Percentiles rank a stretch among this genome's conserved stretches.
These are phyloP conservation scores for Phylloscopus trochiloides DNA, from an alignment of 2,113 vertebrate species.

Conservation along the genomic window DNA sequence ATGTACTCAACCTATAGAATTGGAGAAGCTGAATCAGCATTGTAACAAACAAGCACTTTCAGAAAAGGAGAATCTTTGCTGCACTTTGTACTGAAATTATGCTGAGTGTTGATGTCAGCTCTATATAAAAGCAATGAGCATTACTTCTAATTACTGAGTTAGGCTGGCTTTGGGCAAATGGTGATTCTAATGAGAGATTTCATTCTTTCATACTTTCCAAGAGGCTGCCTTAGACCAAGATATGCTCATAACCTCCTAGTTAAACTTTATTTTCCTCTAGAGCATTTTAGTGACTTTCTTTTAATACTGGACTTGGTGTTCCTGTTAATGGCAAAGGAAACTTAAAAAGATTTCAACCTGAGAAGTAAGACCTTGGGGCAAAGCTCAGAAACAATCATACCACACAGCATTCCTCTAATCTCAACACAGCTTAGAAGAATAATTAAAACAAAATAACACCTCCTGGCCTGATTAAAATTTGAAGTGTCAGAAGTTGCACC, in stretches of 20 bases:
- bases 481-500: slow-evolving; percentile 8
- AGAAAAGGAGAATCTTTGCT: background rate
- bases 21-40: slow-evolving; percentile 11
- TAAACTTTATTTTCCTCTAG: background rate
- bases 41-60: background rate
- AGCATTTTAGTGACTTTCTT: background rate
- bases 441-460: background rate
- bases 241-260: background rate
- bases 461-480: background rate
- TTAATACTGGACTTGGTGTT: background rate
- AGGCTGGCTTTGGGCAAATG: background rate
- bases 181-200: background rate
- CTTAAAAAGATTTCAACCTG: background rate
- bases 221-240: background rate
- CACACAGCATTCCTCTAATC: background rate
- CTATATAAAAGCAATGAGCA: background rate
- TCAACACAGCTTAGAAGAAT: background rate
- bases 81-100: background rate
- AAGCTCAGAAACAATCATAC: background rate
- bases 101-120: background rate
- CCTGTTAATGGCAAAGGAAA: background rate
- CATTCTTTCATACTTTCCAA: background rate
- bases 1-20: background rate
- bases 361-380: background rate
- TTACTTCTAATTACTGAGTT: background rate